Evolutionary conservation across 2,797 vertebrate genomes (phyloP).

Genomic region (Pteronotus mesoamericanus): DNA sequence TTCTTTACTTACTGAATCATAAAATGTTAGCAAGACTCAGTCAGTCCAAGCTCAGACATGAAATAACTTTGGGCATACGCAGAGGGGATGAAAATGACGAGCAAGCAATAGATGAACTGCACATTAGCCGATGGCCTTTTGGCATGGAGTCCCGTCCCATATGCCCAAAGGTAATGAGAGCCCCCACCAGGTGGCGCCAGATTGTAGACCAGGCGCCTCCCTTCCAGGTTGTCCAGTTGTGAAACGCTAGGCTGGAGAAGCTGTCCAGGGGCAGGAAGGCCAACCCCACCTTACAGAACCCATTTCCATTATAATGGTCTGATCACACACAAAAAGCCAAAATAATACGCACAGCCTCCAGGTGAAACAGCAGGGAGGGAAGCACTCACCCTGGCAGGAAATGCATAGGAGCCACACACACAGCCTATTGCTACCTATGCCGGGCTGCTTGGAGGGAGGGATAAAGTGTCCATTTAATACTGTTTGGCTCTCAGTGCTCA

Average conservation of each 20-base stretch:
- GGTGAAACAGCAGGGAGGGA: not conserved
- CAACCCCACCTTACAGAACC: not conserved
- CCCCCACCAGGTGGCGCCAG: conserved; percentile 53
- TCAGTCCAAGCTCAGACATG: not conserved
- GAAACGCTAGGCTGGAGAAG: not conserved
- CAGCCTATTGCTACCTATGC: not conserved
- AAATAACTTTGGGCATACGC: not conserved
- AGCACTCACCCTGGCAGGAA: not conserved
- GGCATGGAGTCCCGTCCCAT: not conserved
- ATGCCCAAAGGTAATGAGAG: not conserved
- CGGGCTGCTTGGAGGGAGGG: not conserved
- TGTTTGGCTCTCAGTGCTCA: not conserved
- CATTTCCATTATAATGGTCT: not conserved
- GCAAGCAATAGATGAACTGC: not conserved
- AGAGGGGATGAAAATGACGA: not conserved
- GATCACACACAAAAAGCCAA: not conserved
- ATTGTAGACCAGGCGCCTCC: not conserved
- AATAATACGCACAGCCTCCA: not conserved
- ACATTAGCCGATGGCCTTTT: not conserved
- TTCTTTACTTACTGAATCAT: not conserved
- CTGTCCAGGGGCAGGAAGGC: not conserved
- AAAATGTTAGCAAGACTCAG: not conserved
- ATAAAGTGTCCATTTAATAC: not conserved
- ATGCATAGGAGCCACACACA: not conserved
- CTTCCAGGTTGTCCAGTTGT: not conserved